These are phyloP conservation scores for Muraenolepis orangiensis DNA, from an alignment of 2,797 vertebrate species.

Conservation along the genomic window DNA sequence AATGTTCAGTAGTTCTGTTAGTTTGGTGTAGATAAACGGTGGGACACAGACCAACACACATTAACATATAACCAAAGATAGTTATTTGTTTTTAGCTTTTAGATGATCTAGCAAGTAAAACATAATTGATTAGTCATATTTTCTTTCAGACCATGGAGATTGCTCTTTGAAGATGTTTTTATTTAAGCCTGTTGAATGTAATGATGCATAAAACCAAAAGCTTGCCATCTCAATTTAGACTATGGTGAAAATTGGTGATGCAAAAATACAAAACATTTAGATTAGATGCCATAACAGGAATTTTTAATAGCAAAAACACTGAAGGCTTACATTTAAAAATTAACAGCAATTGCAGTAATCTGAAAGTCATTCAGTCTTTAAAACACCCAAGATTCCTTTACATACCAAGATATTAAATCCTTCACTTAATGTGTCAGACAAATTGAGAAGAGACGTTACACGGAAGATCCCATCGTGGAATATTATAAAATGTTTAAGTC, in stretches of 20 bases:
- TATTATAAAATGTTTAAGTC: conserved; percentile 3
- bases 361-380: conserved; percentile 1
- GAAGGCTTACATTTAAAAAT: conserved; percentile 5
- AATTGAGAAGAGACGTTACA: neutral
- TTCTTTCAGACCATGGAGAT: neutral
- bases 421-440: neutral
- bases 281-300: conserved; percentile 1
- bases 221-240: neutral
- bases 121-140: neutral
- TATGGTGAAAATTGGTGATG: neutral
- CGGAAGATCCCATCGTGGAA: neutral
- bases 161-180: neutral
- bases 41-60: neutral
- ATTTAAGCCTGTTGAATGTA: neutral
- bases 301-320: conserved; percentile 5
- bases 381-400: conserved; percentile 1
- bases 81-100: neutral
- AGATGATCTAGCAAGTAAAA: neutral
- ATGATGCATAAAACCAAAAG: neutral
- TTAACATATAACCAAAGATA: neutral
- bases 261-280: neutral
- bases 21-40: neutral
- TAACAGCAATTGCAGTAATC: neutral
- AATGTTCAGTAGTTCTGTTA: neutral
- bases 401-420: neutral